Evolutionary conservation across 2,888 invertebrate species (phyloP).

Genomic region (Limnephilus auricula): DNA sequence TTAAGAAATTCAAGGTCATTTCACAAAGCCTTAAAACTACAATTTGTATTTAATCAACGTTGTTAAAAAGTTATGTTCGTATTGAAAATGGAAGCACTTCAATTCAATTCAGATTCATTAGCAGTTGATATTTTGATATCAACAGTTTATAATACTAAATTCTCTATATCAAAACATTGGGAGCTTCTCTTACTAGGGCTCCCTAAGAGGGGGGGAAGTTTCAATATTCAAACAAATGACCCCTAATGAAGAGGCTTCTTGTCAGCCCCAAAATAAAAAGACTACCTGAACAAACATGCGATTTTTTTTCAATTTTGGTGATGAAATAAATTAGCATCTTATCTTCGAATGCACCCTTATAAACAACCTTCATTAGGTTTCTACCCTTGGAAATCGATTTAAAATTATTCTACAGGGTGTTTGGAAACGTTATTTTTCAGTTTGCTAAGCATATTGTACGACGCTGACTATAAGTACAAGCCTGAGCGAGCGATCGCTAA

Average conservation of each 20-base stretch:
- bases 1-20: too few relatives aligned
- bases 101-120: too few relatives aligned
- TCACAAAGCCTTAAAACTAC: too few relatives aligned
- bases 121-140: too few relatives aligned
- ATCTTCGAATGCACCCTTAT: constrained; percentile 26
- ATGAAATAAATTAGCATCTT: background rate
- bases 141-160: too few relatives aligned
- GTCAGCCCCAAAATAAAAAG: background rate
- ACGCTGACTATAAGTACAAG: too few relatives aligned
- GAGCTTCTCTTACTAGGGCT: background rate
- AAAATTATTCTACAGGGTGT: background rate
- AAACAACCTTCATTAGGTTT: constrained; percentile 13
- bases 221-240: background rate
- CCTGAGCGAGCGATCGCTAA: too few relatives aligned
- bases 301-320: background rate
- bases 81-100: too few relatives aligned
- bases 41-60: too few relatives aligned
- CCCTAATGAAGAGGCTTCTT: background rate
- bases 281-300: background rate
- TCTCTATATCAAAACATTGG: too few relatives aligned
- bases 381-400: background rate
- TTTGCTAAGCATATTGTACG: too few relatives aligned
- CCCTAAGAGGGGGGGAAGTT: background rate
- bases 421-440: background rate
- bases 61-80: too few relatives aligned